Evolutionary conservation across 2,888 invertebrate genomes (phyloP).

Genomic region (Xylota sylvarum): DNA sequence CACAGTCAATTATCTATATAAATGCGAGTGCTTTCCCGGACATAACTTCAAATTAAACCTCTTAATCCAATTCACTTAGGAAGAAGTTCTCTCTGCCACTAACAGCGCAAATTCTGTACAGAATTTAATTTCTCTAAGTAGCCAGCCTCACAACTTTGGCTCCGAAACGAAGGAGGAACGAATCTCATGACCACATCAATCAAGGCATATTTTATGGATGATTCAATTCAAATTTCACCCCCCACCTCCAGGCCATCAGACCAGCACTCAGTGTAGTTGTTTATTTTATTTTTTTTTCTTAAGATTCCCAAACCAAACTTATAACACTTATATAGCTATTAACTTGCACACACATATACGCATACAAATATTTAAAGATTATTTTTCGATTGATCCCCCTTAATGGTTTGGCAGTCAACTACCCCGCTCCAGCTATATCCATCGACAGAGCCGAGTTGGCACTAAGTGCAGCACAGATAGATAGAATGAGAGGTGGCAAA

Average conservation of each 20-base stretch:
- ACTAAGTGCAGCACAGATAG: constrained; percentile 52
- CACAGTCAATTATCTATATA: constrained; percentile 59
- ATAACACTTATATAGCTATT: constrained; percentile 40
- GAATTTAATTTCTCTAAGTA: constrained; percentile 70
- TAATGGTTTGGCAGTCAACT: constrained; percentile 59
- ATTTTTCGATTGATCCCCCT: constrained; percentile 69
- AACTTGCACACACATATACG: constrained; percentile 11
- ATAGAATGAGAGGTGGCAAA: neutral
- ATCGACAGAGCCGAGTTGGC: constrained; percentile 7
- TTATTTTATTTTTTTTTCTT: neutral
- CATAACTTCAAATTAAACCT: constrained; percentile 64
- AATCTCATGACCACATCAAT: constrained; percentile 66
- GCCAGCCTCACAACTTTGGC: constrained; percentile 12
- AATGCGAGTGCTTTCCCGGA: constrained; percentile 46
- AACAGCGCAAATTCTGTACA: constrained; percentile 32
- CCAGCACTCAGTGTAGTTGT: constrained; percentile 3
- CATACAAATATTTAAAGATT: constrained; percentile 45
- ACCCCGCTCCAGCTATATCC: neutral
- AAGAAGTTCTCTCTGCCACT: neutral
- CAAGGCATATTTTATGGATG: constrained; percentile 70
- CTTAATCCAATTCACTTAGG: constrained; percentile 64
- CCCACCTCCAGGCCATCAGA: constrained; percentile 6
- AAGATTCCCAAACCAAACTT: constrained; percentile 25
- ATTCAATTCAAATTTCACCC: constrained; percentile 60
- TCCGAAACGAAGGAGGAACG: neutral